Evolutionary conservation across 2,888 invertebrate species (phyloP).

Genomic region (Siphlonurus alternatus): DNA sequence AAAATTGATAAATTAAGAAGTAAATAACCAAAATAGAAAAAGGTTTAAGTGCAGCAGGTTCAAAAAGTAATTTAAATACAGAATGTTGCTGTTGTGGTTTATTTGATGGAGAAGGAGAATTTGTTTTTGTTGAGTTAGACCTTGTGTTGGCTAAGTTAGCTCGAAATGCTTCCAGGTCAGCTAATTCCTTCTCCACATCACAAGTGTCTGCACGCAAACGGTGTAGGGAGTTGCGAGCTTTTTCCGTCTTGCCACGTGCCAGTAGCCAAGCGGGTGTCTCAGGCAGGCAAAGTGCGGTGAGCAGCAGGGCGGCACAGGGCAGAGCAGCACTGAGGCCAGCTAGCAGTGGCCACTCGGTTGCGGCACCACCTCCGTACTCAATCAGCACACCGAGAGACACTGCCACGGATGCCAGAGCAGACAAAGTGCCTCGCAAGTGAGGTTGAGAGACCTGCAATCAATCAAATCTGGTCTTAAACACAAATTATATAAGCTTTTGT

Average conservation of each 20-base stretch:
- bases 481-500: background rate
- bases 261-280: conserved; percentile 58
- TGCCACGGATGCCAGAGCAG: conserved; percentile 50
- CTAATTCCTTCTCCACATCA: conserved; percentile 42
- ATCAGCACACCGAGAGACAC: conserved; percentile 51
- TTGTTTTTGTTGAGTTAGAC: background rate
- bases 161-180: background rate
- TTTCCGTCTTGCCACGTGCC: conserved; percentile 19
- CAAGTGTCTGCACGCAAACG: conserved; percentile 43
- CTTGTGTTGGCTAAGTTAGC: background rate
- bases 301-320: conserved; percentile 39
- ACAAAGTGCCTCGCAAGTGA: conserved; percentile 55
- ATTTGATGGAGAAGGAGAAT: background rate
- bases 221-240: conserved; percentile 38
- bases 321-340: conserved; percentile 44
- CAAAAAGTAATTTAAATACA: conserved; percentile 28
- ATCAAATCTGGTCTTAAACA: background rate
- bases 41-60: conserved; percentile 44
- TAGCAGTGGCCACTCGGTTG: conserved; percentile 41
- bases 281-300: conserved; percentile 41
- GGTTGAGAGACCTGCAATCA: conserved; percentile 44
- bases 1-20: conserved; percentile 52
- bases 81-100: conserved; percentile 5
- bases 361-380: conserved; percentile 29
- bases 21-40: conserved; percentile 29